phyloP scores from a whole-genome alignment of 2,888 invertebrate species.

The Cerastis rubricosa region DNA sequence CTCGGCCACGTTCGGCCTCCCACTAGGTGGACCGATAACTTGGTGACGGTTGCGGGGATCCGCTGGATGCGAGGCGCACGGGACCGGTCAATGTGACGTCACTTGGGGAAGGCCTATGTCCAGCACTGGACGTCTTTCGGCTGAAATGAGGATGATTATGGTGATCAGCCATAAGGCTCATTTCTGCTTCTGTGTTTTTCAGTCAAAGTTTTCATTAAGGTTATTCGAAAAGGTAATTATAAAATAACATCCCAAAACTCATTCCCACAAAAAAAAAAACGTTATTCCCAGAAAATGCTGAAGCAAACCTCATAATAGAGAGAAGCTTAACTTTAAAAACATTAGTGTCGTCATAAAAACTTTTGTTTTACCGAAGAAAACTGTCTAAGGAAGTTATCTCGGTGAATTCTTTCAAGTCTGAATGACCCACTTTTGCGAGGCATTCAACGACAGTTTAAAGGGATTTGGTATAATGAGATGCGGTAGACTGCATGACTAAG shows the following conservation, averaged over 20 bases:
- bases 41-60: too few species aligned
- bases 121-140: too few species aligned
- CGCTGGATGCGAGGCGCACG: too few species aligned
- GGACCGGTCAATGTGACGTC: too few species aligned
- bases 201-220: background rate
- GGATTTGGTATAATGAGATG: constrained; percentile 52
- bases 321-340: constrained; percentile 58
- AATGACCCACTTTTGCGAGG: constrained; percentile 53
- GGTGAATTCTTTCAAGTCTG: constrained; percentile 39
- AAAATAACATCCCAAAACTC: constrained; percentile 22
- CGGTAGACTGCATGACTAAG: constrained; percentile 58
- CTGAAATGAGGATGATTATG: too few species aligned
- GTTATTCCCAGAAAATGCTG: constrained; percentile 53
- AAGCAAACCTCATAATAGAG: constrained; percentile 52
- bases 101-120: too few species aligned
- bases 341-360: constrained; percentile 64
- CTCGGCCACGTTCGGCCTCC: too few species aligned
- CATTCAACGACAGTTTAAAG: constrained; percentile 55
- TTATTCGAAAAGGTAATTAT: constrained; percentile 13
- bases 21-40: too few species aligned
- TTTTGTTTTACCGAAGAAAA: constrained; percentile 64
- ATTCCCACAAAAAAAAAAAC: constrained; percentile 14
- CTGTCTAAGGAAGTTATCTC: constrained; percentile 59
- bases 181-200: background rate
- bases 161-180: background rate